Evolutionary conservation across 1,140 invertebrate genomes (phyloP).

Genomic region (Eupeodes corollae): DNA sequence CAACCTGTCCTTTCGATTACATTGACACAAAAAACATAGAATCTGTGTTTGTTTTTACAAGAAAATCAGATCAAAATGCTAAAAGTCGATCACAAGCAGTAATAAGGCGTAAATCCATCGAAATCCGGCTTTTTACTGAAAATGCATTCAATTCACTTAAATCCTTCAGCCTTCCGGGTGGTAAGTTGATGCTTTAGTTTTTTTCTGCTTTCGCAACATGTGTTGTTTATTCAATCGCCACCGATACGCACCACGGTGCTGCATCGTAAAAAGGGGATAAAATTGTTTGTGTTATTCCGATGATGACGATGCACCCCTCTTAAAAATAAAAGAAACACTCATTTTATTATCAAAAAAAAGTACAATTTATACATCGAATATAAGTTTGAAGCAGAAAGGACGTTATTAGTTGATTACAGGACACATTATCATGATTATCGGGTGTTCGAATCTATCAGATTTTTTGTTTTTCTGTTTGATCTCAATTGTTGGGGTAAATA

Average conservation of each 20-base stretch:
- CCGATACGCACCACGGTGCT: not conserved
- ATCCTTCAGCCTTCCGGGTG: no score
- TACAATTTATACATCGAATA: no score
- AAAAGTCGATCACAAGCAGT: no score
- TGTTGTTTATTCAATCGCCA: conserved; percentile 2
- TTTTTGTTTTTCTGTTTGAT: not conserved
- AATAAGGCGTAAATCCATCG: no score
- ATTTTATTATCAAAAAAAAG: no score
- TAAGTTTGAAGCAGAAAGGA: conserved; percentile 15
- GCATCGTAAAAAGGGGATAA: not conserved
- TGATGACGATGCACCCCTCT: not conserved
- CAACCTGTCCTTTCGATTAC: no score
- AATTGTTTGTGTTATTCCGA: not conserved
- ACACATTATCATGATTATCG: conserved; percentile 38
- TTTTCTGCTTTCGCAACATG: not conserved
- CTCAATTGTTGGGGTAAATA: no score
- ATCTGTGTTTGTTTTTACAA: no score
- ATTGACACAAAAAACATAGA: no score
- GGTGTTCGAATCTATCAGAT: conserved; percentile 2
- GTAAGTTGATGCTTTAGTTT: not conserved
- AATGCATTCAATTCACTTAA: no score
- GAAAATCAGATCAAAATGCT: no score
- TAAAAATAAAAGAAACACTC: not conserved
- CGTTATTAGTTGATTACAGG: conserved; percentile 39
- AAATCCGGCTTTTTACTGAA: no score